Base-by-base conservation (phyloP, 2,888 invertebrate genomes). In the Apotomis turbidana region DNA sequence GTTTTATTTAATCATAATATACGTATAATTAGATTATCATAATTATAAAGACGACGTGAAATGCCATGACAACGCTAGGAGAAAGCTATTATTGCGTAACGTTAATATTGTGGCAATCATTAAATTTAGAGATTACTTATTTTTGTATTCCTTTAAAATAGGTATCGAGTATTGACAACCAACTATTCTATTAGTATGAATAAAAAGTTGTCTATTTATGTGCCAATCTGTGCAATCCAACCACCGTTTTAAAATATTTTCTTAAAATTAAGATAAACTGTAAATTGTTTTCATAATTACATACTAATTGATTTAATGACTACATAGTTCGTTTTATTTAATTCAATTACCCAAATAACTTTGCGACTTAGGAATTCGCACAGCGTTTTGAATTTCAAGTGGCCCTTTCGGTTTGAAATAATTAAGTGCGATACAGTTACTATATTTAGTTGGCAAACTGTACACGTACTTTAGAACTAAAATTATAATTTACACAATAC, bases 371-470 rank as follows among this genome's bases (percentile, higher is more conserved):
- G 44, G 13, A 61, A 57, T 55, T 27, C 9, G n/a, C 44, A n/a
- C 61, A 54, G 27, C 52, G 58, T 63, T 62, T 59, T 68, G 63
- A 72, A 72, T 63, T 68, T 68, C 62, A 68, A 62, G 58, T 58
- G 36, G 63, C 15, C 46, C 58, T 57, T 71, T 71, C 13, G 10
- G 55, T 58, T 38, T 58, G 62, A 62, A 68, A 68, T 72, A 62
- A 72, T 72, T 63, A 72, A 63, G 63, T 63, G 58, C n/a, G 63
- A 46, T 59, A 72, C 52, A 67, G 60, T 67, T 15, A 52, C 71
- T 72, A 63, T 67, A 62, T 38, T 54, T 66, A 38, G 57, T 61
- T 71, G 6, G 66, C 44, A 46, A 64, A 54, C 64, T 59, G 55
- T 61, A 61, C 49, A 71, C 67, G 67, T 67, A 46, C 60, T 61